These are phyloP conservation scores for Drosophila setosimentum DNA, from an alignment of 2,888 invertebrate species.

Conservation along the genomic window DNA sequence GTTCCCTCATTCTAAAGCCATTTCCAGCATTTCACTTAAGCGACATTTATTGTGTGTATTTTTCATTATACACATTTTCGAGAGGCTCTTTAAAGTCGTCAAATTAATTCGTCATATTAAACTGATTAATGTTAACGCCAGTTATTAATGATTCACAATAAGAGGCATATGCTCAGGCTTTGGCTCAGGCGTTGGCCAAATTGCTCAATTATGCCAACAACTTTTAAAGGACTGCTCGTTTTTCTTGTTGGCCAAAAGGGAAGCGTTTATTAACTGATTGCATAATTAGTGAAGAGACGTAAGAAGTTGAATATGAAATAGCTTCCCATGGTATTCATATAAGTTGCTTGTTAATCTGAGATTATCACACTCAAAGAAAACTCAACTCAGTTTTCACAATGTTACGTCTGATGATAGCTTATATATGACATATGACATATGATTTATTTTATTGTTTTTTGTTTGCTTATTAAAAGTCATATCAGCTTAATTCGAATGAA, in stretches of 20 bases:
- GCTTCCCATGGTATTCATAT: neutral
- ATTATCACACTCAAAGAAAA: neutral
- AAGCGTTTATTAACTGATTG: slow-evolving; percentile 40
- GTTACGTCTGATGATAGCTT: neutral
- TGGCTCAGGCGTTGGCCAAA: slow-evolving; percentile 30
- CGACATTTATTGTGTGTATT: slow-evolving; percentile 19
- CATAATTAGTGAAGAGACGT: slow-evolving; percentile 10
- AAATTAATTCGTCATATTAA: slow-evolving; percentile 73
- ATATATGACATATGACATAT: neutral
- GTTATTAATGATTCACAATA: slow-evolving; percentile 62
- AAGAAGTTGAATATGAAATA: slow-evolving; percentile 4
- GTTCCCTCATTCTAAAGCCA: slow-evolving; percentile 10
- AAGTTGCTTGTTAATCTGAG: neutral
- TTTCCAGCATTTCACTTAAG: slow-evolving; percentile 7
- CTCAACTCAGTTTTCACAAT: neutral
- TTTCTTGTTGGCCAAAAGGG: slow-evolving; percentile 2
- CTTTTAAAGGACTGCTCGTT: slow-evolving; percentile 17
- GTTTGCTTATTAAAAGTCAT: neutral
- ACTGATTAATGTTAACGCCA: slow-evolving; percentile 67
- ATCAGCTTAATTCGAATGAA: slow-evolving; percentile 18
- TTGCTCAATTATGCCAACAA: slow-evolving; percentile 50
- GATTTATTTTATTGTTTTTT: neutral
- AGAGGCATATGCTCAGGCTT: slow-evolving; percentile 20
- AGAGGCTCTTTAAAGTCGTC: slow-evolving; percentile 19
- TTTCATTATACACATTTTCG: slow-evolving; percentile 1